Evolutionary conservation across 2,888 invertebrate species (phyloP), one percentile per base, ranked within the genome.

Genomic region (Limnephilus lunatus): DNA sequence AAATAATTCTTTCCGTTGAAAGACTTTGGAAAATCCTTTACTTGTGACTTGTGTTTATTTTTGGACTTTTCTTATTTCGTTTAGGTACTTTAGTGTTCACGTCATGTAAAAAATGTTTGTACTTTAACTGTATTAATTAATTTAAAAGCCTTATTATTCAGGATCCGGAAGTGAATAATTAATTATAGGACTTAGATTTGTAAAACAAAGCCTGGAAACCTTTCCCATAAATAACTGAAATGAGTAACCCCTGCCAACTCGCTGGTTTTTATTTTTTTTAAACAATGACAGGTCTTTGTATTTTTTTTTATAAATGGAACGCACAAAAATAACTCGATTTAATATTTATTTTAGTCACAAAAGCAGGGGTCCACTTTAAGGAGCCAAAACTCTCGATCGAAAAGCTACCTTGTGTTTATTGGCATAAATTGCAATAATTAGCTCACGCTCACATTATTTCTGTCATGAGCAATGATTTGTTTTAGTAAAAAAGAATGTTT

Each of bases 91-190:
- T 19, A 53, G 4, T 53, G 53, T 2, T 48, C 48, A 48, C 7
- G 48, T 48, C 12, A 14, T 14, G 14, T 19, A 25, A 68, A 68
- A 68, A 82, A 31, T 82, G 1, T 82, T 31, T 82, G 82, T 82
- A 14, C 53, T 68, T 68, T 19, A 68, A 82, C 82, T 82, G 82
- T 9, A 15, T 48, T 14, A 11, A 82, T 82, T 82, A 14, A 31
- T 82, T 82, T 82, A 82, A 82, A 82, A 19, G 15, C 31, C 31
- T 82, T 32, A 30, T 31, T 82, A 19, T 68, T 32, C 82, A 32
- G 82, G 82, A 30, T 82, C 30, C 30, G 82, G 82, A 82, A 82
- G 31, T 82, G 31, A 31, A 31, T 81, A 81, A 81, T 81, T 81
- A 81, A 81, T 81, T 81, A n/a, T 81, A 25, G 30, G 31, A 82